These are phyloP conservation scores for Brachionus rotundiformis DNA, from an alignment of 1,140 invertebrate species.

Conservation along the genomic window DNA sequence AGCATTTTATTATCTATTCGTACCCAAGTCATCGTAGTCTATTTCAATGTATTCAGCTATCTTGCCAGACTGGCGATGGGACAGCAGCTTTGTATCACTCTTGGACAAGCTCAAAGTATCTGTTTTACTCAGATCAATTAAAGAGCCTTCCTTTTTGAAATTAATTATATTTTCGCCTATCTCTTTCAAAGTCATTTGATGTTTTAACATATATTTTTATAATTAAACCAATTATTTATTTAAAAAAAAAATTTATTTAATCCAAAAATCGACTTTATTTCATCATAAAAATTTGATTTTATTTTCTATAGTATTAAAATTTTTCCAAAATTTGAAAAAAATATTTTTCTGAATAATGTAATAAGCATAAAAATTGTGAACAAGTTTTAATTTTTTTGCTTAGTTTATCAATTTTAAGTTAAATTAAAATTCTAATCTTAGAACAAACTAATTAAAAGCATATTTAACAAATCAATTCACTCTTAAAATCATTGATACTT, in stretches of 20 bases:
- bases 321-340: background rate
- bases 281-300: background rate
- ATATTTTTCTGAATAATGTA: background rate
- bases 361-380: background rate
- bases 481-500: background rate
- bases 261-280: background rate
- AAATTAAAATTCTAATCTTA: background rate
- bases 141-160: background rate
- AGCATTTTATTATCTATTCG: background rate
- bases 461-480: background rate
- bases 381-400: background rate
- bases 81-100: background rate
- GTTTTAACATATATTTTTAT: background rate
- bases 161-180: background rate
- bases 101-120: background rate
- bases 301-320: background rate
- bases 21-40: constrained; percentile 31
- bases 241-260: background rate
- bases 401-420: background rate
- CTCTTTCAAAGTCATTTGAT: constrained; percentile 17
- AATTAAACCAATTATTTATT: background rate
- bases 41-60: constrained; percentile 39
- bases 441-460: background rate
- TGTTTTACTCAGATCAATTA: background rate
- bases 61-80: background rate